Conservation (phyloP, 37 sponge, comb jelly and placozoan species). For the Mnemiopsis leidyi region DNA sequence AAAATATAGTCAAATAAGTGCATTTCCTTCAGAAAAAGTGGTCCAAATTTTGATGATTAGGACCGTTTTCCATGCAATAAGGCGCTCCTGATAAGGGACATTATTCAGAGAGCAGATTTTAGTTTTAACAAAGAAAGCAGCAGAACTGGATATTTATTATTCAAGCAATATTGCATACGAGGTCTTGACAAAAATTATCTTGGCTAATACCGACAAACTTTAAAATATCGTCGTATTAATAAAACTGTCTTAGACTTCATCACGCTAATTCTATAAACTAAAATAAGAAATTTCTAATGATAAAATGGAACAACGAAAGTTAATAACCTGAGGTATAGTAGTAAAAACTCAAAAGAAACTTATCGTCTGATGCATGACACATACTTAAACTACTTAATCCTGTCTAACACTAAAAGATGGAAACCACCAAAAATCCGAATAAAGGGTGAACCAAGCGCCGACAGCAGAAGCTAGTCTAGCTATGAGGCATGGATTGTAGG, state of each 20-base stretch:
- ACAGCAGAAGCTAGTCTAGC: not conserved
- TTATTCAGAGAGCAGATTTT: no score
- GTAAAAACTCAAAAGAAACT: not conserved
- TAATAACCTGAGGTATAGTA: not conserved
- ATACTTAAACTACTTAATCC: no score
- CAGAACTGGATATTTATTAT: no score
- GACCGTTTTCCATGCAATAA: no score
- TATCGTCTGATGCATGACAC: no score
- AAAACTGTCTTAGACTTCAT: not conserved
- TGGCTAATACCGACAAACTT: not conserved
- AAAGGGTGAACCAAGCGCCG: not conserved
- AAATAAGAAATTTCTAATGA: not conserved
- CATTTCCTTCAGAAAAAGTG: no score
- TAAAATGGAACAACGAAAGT: not conserved
- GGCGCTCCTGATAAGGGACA: no score
- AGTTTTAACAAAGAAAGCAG: no score
- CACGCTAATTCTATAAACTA: not conserved
- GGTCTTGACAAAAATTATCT: not conserved
- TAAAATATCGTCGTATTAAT: not conserved
- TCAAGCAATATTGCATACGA: not conserved
- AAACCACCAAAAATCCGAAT: no score
- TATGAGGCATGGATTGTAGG: not conserved
- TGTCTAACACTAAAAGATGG: not conserved
- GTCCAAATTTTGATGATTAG: no score
- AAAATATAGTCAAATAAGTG: no score